phyloP scores from a whole-genome alignment of 2,797 vertebrate genomes.

The Nyctalus aviator region DNA sequence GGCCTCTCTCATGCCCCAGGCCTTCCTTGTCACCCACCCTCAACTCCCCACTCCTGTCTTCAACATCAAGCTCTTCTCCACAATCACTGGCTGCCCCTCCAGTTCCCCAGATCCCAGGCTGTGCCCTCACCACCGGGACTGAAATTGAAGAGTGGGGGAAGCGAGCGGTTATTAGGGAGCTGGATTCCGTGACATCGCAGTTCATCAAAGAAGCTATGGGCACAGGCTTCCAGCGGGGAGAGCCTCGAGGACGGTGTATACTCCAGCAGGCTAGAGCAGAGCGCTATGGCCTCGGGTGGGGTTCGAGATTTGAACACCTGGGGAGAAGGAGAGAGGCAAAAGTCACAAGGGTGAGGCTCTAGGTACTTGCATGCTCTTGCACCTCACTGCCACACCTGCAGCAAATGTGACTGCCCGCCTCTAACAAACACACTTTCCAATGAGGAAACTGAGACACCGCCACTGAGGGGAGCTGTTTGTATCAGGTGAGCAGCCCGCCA shows the following conservation, averaged over 20 bases:
- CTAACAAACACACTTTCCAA: conserved; percentile 24
- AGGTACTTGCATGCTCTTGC: not conserved
- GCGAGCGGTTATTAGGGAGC: conserved; percentile 94
- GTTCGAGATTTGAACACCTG: conserved; percentile 96
- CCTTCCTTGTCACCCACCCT: not conserved
- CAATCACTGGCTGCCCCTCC: not conserved
- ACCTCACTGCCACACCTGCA: not conserved
- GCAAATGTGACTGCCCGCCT: not conserved
- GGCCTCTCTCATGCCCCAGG: not conserved
- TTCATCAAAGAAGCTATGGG: conserved; percentile 96
- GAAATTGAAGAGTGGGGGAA: conserved; percentile 97
- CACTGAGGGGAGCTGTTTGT: not conserved
- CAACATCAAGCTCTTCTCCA: not conserved
- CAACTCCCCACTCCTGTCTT: not conserved
- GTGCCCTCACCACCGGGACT: conserved; percentile 92
- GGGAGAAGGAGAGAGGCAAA: fast-evolving
- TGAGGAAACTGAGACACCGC: not conserved
- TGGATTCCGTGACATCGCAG: conserved; percentile 93
- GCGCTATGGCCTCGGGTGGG: conserved; percentile 94
- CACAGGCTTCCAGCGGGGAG: conserved; percentile 95
- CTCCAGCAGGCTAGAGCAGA: conserved; percentile 96
- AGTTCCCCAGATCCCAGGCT: not conserved
- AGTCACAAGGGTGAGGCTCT: not conserved
- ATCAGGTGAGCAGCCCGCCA: not conserved
- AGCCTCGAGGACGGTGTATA: conserved; percentile 96